Base-by-base conservation (phyloP, 2,113 vertebrate genomes). In the Rhineura floridana region DNA sequence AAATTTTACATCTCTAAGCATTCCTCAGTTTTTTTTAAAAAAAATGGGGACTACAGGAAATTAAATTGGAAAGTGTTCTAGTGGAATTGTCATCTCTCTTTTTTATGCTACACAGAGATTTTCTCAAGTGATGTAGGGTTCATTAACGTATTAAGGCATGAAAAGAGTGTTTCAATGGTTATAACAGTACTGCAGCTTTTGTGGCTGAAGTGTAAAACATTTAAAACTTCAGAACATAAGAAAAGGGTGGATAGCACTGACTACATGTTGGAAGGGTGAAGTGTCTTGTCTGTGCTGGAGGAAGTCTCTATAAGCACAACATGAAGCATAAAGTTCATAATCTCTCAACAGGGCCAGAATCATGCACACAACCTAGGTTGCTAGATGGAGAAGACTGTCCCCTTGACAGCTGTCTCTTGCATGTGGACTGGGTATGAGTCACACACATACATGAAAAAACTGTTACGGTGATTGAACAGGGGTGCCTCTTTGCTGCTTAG, bases 1-100 rank as follows among this genome's bases (percentile, higher is more conserved):
- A n/a, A n/a, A n/a, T n/a, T n/a, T n/a, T n/a, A n/a, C n/a, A n/a
- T n/a, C n/a, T n/a, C 79, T 6, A 50, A 46, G 69, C 12, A 67
- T 84, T 55, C 87, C 17, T 1, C 78, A 25, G 36, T 21, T 59
- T 59, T n/a, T 59, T 59, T 59, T 10, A 82, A 92, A 94, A 89
- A 72, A 17, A 73, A n/a, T n/a, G n/a, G 1, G 72, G 25, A 88
- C 59, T 15, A 12, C 19, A 93, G 93, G 15, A 92, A 88, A 90
- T 19, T 15, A 25, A 0, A 4, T 79, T 83, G 59, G 39, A 81
- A 67, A 88, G 70, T 2, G 39, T 86, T 70, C 52, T 10, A 75
- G 6, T 0, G 30, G 50, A 89, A 79, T 0, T 3, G 0, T 0
- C 4, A 12, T 42, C 36, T 73, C 77, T 84, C 78, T 0, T 81